phyloP scores from a whole-genome alignment of 1,140 invertebrate genomes.

The Pseudoatta argentina region DNA sequence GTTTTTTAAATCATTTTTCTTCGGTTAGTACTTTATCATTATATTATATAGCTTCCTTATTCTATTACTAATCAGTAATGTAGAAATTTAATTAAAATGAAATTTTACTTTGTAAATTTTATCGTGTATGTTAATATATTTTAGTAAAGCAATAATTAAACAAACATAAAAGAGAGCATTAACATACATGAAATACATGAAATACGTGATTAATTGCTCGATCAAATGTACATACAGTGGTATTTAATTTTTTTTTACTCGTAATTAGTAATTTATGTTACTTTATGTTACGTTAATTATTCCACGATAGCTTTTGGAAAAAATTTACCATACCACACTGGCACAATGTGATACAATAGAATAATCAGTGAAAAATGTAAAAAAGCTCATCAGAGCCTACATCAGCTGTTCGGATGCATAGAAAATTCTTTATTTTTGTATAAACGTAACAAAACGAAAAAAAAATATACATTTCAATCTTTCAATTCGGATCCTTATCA shows the following conservation, averaged over 20 bases:
- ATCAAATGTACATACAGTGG: constrained; percentile 32
- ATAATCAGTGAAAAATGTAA: background rate
- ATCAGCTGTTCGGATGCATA: too few species aligned
- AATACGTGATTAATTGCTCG: background rate
- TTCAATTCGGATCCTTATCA: too few species aligned
- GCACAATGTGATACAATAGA: constrained; percentile 40
- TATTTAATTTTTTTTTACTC: background rate
- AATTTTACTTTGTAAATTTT: constrained; percentile 32
- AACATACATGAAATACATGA: background rate
- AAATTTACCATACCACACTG: background rate
- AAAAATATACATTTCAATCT: too few species aligned
- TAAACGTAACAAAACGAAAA: too few species aligned
- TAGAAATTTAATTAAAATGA: constrained; percentile 18
- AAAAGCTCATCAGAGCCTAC: too few species aligned
- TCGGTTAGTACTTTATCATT: constrained; percentile 24
- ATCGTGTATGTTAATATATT: constrained; percentile 19
- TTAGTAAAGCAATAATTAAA: constrained; percentile 6
- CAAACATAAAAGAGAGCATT: background rate
- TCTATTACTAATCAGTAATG: background rate
- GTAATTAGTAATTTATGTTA: constrained; percentile 6
- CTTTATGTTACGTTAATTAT: constrained; percentile 6
- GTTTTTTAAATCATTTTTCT: background rate
- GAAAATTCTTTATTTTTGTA: too few species aligned
- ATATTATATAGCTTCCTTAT: background rate
- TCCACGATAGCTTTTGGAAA: constrained; percentile 5